Evolutionary conservation across 2,888 invertebrate species (phyloP), one percentile per base, ranked within the genome.

Genomic region (Carcina quercana): DNA sequence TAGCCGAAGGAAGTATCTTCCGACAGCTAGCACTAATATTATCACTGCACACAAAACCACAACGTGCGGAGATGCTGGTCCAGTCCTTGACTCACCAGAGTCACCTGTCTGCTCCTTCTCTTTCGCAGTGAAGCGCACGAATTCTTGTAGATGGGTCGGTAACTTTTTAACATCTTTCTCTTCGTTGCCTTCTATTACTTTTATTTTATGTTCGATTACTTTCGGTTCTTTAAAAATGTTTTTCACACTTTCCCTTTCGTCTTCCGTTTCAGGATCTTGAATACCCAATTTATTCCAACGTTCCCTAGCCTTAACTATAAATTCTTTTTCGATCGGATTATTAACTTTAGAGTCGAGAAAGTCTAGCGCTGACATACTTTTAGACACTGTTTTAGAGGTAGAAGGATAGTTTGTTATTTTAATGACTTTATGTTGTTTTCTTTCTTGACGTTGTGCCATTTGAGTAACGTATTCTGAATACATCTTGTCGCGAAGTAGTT

Each of bases 401-500:
- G 33, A 31, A 2, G 73, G 59, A 39, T 82, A 71, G 50, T 89
- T 87, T 0, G 92, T 90, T 37, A 94, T 88, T 83, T 93, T 93
- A 10, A 95, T 91, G 13, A 94, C 87, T 73, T 92, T 93, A 32
- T 92, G 89, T 38, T 91, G 88, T 47, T 91, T 91, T 25, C 95
- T 85, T 55, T 94, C 91, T 50, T 92, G 89, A 7, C 93, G 86
- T 60, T 92, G 91, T 3, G 91, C 88, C 53, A 94, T 90, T 71
- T 94, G 91, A 55, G 86, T 85, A 59, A 93, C 87, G 74, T 94
- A 94, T 65, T 94, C 94, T 48, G 91, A 87, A 70, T 92, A 94
- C 94, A 95, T 94, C 69, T 90, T 89, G 45, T 91, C 90, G 5
- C 94, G 87, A 49, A 92, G 88, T 24, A 88, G 80, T 64, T 94